Base-by-base conservation (phyloP, 2,888 invertebrate genomes). In the Caenorhabditis sp. region DNA sequence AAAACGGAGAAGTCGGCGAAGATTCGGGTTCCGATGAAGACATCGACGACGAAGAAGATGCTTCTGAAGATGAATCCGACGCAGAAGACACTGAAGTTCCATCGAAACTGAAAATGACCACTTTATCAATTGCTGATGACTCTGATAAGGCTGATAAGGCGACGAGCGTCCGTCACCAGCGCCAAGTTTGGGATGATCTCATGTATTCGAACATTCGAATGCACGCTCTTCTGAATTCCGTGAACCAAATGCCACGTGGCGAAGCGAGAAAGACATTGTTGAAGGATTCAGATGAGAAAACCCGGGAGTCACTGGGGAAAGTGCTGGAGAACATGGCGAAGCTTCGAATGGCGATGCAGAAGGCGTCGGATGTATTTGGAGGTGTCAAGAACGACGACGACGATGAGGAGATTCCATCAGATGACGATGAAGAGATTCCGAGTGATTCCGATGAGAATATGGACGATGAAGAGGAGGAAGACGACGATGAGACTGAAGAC, bases 351-450 rank as follows among this genome's bases (percentile, higher is more conserved):
- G 35, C 80, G 28, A 53, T 85, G 32, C 69, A 77, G 20, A 40
- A 55, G 3, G 81, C 83, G 2, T 24, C 62, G 35, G 68, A 70
- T 53, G 35, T 24, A 32, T 68, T 77, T n/a, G 56, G 24, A 11
- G 70, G 76, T 13, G 61, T 51, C n/a, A 18, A 20, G 22, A 47
- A 64, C n/a, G 83, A 85, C 32, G 81, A 80, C 13, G 87, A 88
- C 20, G 86, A 87, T 67, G 89, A 89, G 70, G 89, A 89, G 78
- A 88, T 89, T 74, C 85, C 85, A 53, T 88, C 88, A 56, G 89
- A 89, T 56, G 56, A 61, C 40, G 61, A 61, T 60, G 89, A 89
- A 61, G 89, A 89, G 71, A 89, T 89, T 82, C 86, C 85, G 40
- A 89, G 89, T 64, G 89, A 89, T n/a, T 60, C 60, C 28, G 89